These are phyloP conservation scores for Volucella zonaria DNA, from an alignment of 2,888 invertebrate genomes.

Conservation along the genomic window DNA sequence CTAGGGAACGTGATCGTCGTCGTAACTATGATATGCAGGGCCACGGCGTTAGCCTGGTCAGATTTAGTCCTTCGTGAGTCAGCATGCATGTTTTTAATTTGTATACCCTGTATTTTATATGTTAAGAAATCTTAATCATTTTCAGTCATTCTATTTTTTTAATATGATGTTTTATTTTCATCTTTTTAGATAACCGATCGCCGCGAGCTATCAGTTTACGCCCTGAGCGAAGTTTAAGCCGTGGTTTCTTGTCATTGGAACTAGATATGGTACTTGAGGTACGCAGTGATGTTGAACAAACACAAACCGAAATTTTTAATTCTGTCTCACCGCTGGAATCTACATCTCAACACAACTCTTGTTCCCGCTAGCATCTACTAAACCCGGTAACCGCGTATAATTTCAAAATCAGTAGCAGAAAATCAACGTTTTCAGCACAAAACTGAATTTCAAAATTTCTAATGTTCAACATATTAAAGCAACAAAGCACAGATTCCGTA, in stretches of 20 bases:
- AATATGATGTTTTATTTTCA: conserved; percentile 35
- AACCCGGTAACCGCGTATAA: conserved; percentile 69
- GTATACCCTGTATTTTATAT: no score
- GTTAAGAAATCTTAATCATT: no score
- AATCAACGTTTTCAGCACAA: conserved; percentile 32
- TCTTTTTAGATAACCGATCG: conserved; percentile 83
- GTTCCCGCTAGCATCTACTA: conserved; percentile 80
- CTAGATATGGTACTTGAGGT: conserved; percentile 93
- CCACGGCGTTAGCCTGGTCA: conserved; percentile 91
- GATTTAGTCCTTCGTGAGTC: conserved; percentile 89
- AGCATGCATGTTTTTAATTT: conserved; percentile 78
- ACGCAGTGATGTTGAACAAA: conserved; percentile 90
- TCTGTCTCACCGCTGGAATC: conserved; percentile 82
- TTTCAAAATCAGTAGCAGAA: conserved; percentile 36
- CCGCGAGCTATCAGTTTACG: conserved; percentile 85
- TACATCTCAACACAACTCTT: conserved; percentile 79
- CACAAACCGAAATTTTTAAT: conserved; percentile 83
- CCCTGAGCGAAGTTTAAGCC: conserved; percentile 87
- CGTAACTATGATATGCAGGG: conserved; percentile 92
- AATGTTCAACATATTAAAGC: conserved; percentile 47
- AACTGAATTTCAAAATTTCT: conserved; percentile 45
- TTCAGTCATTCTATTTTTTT: conserved; percentile 38
- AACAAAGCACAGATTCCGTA: conserved; percentile 76
- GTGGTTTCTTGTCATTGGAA: conserved; percentile 90
- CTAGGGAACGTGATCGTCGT: conserved; percentile 91